A percentile compares a stretch with the other conserved stretches of the same genome.
Conservation (phyloP, 2,888 invertebrate genomes). For the Sinhomidia bicolor region DNA sequence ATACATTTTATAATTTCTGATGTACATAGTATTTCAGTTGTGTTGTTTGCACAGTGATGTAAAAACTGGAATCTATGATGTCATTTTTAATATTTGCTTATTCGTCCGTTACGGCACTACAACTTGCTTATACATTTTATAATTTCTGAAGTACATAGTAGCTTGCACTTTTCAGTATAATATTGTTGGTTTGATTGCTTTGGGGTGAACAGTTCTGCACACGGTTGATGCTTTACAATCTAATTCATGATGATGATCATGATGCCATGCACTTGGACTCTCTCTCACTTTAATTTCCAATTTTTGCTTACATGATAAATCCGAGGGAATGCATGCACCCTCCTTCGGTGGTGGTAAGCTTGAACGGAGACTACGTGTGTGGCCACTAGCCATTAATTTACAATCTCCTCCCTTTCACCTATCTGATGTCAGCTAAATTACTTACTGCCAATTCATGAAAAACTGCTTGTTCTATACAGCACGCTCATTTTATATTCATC, state of each 20-base stretch:
- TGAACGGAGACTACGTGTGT: slow-evolving; percentile 67
- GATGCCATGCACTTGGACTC: slow-evolving; percentile 5
- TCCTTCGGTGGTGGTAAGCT: background rate
- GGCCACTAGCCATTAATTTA: slow-evolving; percentile 75
- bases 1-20: background rate
- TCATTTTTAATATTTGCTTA: background rate
- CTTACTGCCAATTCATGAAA: slow-evolving; percentile 65
- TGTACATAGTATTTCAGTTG: too few relatives aligned
- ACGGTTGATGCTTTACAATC: slow-evolving; percentile 4
- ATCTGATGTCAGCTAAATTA: slow-evolving; percentile 72
- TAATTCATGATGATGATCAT: background rate
- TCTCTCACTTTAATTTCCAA: slow-evolving; percentile 57
- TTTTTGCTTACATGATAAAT: slow-evolving; percentile 42
- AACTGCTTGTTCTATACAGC: slow-evolving; percentile 39
- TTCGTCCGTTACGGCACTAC: background rate
- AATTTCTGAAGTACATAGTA: background rate
- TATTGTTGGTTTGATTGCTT: background rate
- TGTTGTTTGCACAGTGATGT: background rate
- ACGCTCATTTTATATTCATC: slow-evolving; percentile 42
- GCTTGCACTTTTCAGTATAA: background rate
- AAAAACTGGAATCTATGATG: background rate
- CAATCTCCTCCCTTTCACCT: slow-evolving; percentile 72
- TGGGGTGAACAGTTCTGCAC: background rate
- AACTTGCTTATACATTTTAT: background rate
- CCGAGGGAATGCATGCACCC: slow-evolving; percentile 24